Conservation (phyloP, 2,888 invertebrate species). For the Xanthorhoe spadicearia region DNA sequence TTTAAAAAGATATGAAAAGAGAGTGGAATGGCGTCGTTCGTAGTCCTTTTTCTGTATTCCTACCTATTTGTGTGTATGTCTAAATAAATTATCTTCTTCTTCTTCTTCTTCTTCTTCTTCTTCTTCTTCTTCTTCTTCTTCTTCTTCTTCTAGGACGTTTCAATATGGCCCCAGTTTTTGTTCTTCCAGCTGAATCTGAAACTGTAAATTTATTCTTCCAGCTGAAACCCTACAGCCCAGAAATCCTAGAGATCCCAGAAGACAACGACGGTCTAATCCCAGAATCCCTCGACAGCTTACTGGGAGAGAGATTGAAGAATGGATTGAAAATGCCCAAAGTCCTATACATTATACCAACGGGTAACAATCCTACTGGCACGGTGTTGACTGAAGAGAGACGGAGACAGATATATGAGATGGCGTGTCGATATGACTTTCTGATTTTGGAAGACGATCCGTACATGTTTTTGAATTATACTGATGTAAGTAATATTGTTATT, state of each 20-base stretch:
- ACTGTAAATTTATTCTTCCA: conserved; percentile 62
- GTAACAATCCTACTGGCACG: conserved; percentile 90
- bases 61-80: no score
- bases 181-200: no score
- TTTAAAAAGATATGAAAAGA: no score
- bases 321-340: conserved; percentile 88
- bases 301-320: conserved; percentile 74
- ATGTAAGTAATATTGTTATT: conserved; percentile 66
- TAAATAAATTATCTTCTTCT: no score
- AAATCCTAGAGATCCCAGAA: conserved; percentile 87
- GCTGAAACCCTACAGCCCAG: conserved; percentile 88
- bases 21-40: no score
- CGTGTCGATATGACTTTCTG: conserved; percentile 90
- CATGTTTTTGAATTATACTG: conserved; percentile 89
- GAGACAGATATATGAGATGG: conserved; percentile 89
- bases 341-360: conserved; percentile 90
- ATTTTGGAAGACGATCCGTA: conserved; percentile 94
- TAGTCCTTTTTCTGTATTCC: no score
- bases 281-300: conserved; percentile 80
- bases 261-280: conserved; percentile 89
- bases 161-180: no score
- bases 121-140: no score
- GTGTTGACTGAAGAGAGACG: conserved; percentile 87
- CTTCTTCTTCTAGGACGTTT: no score
- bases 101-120: no score